Evolutionary conservation across 2,113 vertebrate genomes (phyloP).

Genomic region (Emberiza fucata): DNA sequence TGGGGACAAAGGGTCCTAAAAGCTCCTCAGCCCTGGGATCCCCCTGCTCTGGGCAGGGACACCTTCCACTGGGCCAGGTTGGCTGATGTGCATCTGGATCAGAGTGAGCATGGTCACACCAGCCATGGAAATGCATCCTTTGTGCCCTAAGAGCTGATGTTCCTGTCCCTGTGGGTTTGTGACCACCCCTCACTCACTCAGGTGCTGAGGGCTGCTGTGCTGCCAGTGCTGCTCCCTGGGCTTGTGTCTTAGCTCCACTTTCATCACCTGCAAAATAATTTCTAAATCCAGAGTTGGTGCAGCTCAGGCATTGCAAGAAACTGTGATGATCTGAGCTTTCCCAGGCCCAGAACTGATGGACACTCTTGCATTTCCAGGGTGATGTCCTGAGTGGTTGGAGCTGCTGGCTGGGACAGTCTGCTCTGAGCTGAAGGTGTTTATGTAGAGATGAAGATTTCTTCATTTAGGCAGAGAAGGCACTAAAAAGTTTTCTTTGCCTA

Average conservation of each 20-base stretch:
- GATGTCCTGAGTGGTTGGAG: background rate
- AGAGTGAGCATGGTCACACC: no score
- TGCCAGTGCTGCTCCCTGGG: background rate
- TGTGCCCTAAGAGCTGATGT: background rate
- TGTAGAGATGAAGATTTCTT: background rate
- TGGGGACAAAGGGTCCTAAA: background rate
- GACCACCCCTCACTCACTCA: background rate
- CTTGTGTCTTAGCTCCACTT: background rate
- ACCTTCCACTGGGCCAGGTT: background rate
- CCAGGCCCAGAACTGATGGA: background rate
- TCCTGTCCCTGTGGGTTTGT: background rate
- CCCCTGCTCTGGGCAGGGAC: background rate
- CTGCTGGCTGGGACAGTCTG: background rate
- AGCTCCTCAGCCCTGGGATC: background rate
- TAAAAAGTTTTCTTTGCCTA: background rate
- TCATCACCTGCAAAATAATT: background rate
- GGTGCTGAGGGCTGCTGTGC: background rate
- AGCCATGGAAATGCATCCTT: background rate
- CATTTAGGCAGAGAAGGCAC: background rate
- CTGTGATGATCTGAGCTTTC: background rate
- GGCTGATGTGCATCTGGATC: no score
- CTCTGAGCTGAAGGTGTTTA: background rate
- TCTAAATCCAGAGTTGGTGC: accelerated
- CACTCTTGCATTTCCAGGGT: background rate
- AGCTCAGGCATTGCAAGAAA: background rate